Evolutionary conservation across 2,113 vertebrate species (phyloP).

Genomic region (Bostrychus sinensis): DNA sequence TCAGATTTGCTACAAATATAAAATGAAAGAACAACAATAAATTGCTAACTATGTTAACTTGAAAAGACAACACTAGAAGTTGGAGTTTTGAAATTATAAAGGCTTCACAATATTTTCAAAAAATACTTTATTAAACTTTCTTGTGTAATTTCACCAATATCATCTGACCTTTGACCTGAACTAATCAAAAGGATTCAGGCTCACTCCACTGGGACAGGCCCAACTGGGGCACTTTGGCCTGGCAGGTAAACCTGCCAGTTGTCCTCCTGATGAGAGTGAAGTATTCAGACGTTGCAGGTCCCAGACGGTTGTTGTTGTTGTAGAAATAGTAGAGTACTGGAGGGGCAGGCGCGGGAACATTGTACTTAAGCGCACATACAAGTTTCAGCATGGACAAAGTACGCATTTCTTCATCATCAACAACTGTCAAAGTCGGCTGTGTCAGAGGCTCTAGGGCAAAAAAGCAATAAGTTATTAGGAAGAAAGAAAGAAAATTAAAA

Average conservation of each 20-base stretch:
- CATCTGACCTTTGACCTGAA: slow-evolving; percentile 11
- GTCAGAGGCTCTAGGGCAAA: slow-evolving; percentile 60
- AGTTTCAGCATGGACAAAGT: slow-evolving; percentile 23
- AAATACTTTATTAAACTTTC: too few species aligned
- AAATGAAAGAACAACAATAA: too few species aligned
- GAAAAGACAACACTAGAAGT: too few species aligned
- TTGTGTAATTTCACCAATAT: slow-evolving; percentile 4
- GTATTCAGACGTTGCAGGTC: slow-evolving; percentile 25
- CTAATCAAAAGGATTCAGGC: slow-evolving; percentile 15
- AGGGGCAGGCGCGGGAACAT: slow-evolving; percentile 34
- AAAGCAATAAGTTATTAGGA: not conserved
- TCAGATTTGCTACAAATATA: too few species aligned
- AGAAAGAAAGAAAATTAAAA: not conserved
- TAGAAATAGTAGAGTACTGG: slow-evolving; percentile 60
- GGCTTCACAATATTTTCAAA: too few species aligned
- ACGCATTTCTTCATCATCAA: rapidly evolving
- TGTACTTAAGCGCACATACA: slow-evolving; percentile 58
- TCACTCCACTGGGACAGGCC: slow-evolving; percentile 47
- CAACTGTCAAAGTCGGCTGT: slow-evolving; percentile 43
- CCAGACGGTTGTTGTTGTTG: slow-evolving; percentile 30
- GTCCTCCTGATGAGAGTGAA: rapidly evolving
- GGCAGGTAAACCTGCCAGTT: slow-evolving; percentile 65
- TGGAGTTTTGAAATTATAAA: too few species aligned
- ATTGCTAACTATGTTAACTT: too few species aligned
- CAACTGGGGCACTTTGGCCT: slow-evolving; percentile 52